Conservation (phyloP, 2,888 invertebrate genomes). For the Dryadula phaetusa region DNA sequence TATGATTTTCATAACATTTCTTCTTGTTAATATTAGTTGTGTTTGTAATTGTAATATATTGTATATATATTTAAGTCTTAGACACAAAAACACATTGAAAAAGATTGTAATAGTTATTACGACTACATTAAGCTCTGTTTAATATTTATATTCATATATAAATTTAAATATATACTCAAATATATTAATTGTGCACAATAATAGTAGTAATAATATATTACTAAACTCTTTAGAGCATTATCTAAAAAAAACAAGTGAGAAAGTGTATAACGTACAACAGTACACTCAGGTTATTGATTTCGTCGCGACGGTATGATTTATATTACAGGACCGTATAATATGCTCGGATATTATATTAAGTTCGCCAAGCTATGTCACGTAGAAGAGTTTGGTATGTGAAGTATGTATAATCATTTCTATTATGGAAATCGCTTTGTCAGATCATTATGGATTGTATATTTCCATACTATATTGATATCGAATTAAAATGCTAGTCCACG, state of each 20-base stretch:
- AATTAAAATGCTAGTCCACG: too few species aligned
- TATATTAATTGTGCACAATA: too few species aligned
- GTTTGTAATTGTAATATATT: too few species aligned
- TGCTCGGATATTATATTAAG: slow-evolving; percentile 34
- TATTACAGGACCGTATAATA: slow-evolving; percentile 31
- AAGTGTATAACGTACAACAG: slow-evolving; percentile 12
- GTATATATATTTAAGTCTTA: too few species aligned
- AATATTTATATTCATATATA: too few species aligned
- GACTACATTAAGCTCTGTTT: too few species aligned
- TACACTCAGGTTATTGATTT: slow-evolving; percentile 41
- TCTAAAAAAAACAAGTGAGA: slow-evolving; percentile 1
- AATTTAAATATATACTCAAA: background rate
- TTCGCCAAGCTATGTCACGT: slow-evolving; percentile 35
- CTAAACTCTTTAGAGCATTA: background rate
- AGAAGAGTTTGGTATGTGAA: slow-evolving; percentile 28
- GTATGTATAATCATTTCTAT: slow-evolving; percentile 14
- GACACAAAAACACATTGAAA: too few species aligned
- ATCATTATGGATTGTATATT: background rate
- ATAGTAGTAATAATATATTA: too few species aligned
- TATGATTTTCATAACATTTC: too few species aligned
- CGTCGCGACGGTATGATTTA: slow-evolving; percentile 36
- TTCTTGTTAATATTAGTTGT: too few species aligned
- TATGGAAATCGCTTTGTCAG: slow-evolving; percentile 9
- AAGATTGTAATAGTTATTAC: too few species aligned
- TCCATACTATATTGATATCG: background rate